Evolutionary conservation across 2,888 invertebrate genomes (phyloP).

Genomic region (Vannuccia rotundouncinata): DNA sequence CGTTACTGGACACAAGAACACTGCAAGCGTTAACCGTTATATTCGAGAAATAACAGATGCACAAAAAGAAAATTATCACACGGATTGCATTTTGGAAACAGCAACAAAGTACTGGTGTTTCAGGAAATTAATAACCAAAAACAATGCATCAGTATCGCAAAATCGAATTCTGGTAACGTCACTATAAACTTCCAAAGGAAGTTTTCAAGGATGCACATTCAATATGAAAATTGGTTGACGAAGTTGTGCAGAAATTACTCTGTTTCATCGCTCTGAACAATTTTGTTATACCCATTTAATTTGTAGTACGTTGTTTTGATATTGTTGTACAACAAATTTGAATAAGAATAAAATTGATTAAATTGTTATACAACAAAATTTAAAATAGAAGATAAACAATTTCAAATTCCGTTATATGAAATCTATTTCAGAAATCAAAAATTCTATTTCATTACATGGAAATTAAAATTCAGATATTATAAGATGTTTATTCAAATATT

Average conservation of each 20-base stretch:
- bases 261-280: slow-evolving; percentile 4
- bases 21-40: slow-evolving; percentile 15
- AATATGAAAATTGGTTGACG: not conserved
- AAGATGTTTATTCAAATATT: too few species aligned
- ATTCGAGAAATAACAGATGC: not conserved
- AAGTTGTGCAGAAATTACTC: slow-evolving; percentile 2
- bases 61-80: slow-evolving; percentile 11
- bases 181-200: slow-evolving; percentile 7
- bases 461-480: too few species aligned
- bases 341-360: slow-evolving; percentile 5
- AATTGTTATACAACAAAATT: not conserved
- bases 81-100: slow-evolving; percentile 11
- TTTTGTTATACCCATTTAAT: slow-evolving; percentile 2
- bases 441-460: too few species aligned
- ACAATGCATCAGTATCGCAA: slow-evolving; percentile 18
- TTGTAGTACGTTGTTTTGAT: slow-evolving; percentile 1
- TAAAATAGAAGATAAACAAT: slow-evolving; percentile 14
- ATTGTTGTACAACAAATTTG: slow-evolving; percentile 22
- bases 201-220: slow-evolving; percentile 22
- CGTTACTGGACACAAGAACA: slow-evolving; percentile 13
- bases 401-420: too few species aligned
- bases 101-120: slow-evolving; percentile 10
- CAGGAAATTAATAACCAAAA: slow-evolving; percentile 15
- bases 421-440: too few species aligned
- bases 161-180: not conserved